Evolutionary conservation across 2,113 vertebrate genomes (phyloP).

Genomic region (Cariama cristata): DNA sequence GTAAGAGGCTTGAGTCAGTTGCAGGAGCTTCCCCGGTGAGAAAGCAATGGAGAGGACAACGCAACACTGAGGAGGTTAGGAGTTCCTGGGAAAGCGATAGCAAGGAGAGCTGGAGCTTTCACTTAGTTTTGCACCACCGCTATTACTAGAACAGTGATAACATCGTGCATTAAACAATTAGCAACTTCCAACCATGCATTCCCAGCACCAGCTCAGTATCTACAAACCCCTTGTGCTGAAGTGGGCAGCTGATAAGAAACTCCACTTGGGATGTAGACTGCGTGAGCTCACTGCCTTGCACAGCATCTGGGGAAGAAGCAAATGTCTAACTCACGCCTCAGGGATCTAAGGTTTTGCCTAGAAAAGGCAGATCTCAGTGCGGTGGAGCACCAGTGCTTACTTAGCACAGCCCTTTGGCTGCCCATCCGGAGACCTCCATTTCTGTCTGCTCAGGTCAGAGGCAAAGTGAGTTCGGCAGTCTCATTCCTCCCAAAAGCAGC

Average conservation of each 20-base stretch:
- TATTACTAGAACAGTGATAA: constrained; percentile 36
- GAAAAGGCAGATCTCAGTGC: background rate
- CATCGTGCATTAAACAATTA: constrained; percentile 37
- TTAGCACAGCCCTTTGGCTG: background rate
- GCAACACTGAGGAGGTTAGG: background rate
- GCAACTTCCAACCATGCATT: background rate
- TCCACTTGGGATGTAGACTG: background rate
- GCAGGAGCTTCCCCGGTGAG: background rate
- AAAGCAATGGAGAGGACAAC: background rate
- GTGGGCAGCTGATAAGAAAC: constrained; percentile 20
- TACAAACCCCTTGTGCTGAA: background rate
- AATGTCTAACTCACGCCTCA: background rate
- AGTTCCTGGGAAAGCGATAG: background rate
- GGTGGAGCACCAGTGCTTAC: background rate
- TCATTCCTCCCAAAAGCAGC: background rate
- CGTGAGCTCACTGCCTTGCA: background rate
- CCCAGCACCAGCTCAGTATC: constrained; percentile 10
- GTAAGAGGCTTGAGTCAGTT: background rate
- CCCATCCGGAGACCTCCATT: background rate
- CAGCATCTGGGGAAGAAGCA: background rate
- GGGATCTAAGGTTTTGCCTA: background rate
- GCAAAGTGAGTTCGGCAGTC: constrained; percentile 13
- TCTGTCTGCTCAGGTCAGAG: constrained; percentile 11
- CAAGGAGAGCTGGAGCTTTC: background rate
- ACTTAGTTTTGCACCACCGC: background rate